Conservation (phyloP, 2,888 invertebrate genomes). For the Helleia helle region DNA sequence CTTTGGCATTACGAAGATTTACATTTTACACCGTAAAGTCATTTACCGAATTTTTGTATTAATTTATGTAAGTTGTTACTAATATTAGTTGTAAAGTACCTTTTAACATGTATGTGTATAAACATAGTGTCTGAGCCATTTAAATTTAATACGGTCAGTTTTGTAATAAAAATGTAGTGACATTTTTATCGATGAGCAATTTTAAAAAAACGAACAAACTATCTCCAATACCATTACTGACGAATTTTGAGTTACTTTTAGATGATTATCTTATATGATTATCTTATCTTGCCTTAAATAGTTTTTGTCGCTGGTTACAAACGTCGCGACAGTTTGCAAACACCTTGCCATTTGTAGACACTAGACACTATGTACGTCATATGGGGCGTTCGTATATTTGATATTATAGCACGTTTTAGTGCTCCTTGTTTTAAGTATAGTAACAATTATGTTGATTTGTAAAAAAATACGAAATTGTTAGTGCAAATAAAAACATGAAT, state of each 20-base stretch:
- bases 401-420: slow-evolving; percentile 28
- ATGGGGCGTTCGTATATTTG: no score
- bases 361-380: not conserved
- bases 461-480: not conserved
- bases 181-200: no score
- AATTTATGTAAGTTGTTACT: slow-evolving; percentile 1
- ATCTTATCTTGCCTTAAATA: no score
- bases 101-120: not conserved
- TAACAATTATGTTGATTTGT: not conserved
- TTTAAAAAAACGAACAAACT: no score
- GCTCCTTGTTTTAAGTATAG: slow-evolving; percentile 21
- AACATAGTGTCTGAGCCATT: not conserved
- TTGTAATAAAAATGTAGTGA: no score
- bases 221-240: no score
- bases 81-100: not conserved
- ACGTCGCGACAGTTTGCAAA: not conserved
- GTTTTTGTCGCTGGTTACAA: no score
- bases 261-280: no score
- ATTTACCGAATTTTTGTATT: not conserved
- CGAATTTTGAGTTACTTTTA: no score
- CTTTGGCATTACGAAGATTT: not conserved
- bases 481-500: slow-evolving; percentile 1
- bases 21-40: not conserved
- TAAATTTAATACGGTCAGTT: no score
- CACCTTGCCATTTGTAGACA: not conserved